Evolutionary conservation across 2,888 invertebrate genomes (phyloP), one percentile per base, ranked within the genome.

Genomic region (Eupelmus urozonus): DNA sequence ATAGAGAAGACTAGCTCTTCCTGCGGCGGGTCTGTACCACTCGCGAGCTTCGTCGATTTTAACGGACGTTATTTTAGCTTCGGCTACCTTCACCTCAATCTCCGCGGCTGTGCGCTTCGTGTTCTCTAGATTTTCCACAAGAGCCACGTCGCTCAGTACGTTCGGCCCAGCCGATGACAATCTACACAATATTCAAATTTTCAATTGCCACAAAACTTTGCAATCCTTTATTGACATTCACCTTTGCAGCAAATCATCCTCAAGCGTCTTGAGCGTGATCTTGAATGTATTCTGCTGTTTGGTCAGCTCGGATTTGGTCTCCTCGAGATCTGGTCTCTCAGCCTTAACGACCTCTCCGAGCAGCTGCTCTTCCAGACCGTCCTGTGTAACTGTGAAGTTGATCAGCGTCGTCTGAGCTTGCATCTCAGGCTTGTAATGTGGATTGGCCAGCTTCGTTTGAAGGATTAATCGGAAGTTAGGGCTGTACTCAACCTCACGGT

Each of bases 401-500:
- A 98, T 97, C 18, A 98, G 92, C 0, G 98, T 98, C 7, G 97
- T 96, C 90, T 98, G 98, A 0, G 98, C 98, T 90, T 98, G 98
- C 94, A 98, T 96, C 91, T 98, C 98, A 0, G 98, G 98, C 87
- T 98, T 97, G 88, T 97, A 98, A 90, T 98, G 98, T 0, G 98
- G 98, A 91, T 98, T 98, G 0, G 96, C 97, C 79, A 98, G 90
- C 90, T 98, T 98, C 0, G 98, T 98, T 88, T 98, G 98, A 0
- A 98, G 89, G 81, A 98, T 94, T 3, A 98, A 91, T 11, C 95
- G 93, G 90, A 98, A 98, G 62, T 91, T 92, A 0, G 93, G 93
- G 90, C 96, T 94, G 89, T 94, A 98, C 88, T 98, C 97, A 34
- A 98, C 94, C 90, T 98, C 98, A 86, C 95, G 95, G 87, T 98